A percentile compares a stretch with the other conserved stretches of the same genome.
phyloP scores from a whole-genome alignment of 2,888 invertebrate genomes.

The Ectobius pallidus region DNA sequence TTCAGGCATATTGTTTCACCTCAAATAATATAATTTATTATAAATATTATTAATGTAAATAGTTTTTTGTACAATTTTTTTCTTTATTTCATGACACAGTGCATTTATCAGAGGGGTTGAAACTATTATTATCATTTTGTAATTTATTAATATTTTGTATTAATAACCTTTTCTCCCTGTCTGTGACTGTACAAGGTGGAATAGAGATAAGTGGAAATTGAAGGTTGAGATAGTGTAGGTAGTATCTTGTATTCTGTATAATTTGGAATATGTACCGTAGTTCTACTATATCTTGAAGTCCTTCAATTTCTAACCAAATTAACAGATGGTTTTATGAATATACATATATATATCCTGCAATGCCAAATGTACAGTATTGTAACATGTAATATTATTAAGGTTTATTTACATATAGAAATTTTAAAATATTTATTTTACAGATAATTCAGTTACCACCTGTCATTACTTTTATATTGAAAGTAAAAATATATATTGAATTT shows the following conservation, averaged over 20 bases:
- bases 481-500: constrained; percentile 12
- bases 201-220: not conserved
- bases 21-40: not conserved
- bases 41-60: not conserved
- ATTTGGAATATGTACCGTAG: not conserved
- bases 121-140: too few species aligned
- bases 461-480: constrained; percentile 13
- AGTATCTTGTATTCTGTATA: not conserved
- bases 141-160: too few species aligned
- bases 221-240: not conserved
- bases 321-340: not conserved
- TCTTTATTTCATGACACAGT: too few species aligned
- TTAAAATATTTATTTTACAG: not conserved
- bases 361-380: not conserved
- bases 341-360: not conserved
- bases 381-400: not conserved
- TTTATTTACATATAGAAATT: not conserved
- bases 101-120: too few species aligned
- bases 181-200: not conserved
- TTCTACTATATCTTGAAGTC: not conserved
- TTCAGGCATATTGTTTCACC: too few species aligned
- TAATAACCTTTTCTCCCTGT: too few species aligned
- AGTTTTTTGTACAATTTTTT: not conserved
- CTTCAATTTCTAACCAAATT: not conserved
- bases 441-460: constrained; percentile 7